Base-by-base conservation (phyloP, 2,888 invertebrate genomes). In the Agrotis exclamationis region DNA sequence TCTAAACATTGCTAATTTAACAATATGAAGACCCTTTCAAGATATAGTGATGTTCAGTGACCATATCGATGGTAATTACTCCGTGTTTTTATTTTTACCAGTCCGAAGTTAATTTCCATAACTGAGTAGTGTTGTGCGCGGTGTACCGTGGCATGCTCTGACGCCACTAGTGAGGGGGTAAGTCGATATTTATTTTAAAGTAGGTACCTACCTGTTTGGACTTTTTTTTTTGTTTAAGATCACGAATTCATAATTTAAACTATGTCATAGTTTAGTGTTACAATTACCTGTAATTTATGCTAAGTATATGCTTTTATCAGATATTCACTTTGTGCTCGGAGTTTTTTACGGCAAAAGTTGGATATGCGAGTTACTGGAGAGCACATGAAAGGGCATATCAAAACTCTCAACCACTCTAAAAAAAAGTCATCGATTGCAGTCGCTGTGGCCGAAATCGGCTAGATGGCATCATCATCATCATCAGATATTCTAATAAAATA, bases 71-170 rank as follows among this genome's bases (percentile, higher is more conserved):
- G 86, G 89, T 93, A 95, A 95, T 95, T 94, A 92, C 90, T 87
- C 86, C 76, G 87, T 94, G 93, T 95, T 95, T 95, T 95, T 95
- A 93, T 95, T 95, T 89, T 94, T 92, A 92, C 91, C 89, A 84
- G 85, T 84, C 88, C 89, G 87, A 90, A 89, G 92, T 92, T 93
- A 93, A 94, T 95, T 94, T 95, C 95, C 95, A 95, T 95, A 94
- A 93, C 93, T 89, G 92, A 95, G 93, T 92, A 90, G 91, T 88
- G 90, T 85, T 87, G 90, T 86, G 90, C 87, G 93, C 95, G 90
- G 89, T 92, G 91, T 95, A 94, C 91, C 95, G 95, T 95, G 86
- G 90, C 91, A 84, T 89, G 91, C 90, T 86, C 87, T 73, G 70
- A 89, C 85, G 88, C 86, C 74, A 68, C 65, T 93, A 95, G 93